Base-by-base conservation (phyloP, 2,888 invertebrate genomes). In the Epiblema foenella region DNA sequence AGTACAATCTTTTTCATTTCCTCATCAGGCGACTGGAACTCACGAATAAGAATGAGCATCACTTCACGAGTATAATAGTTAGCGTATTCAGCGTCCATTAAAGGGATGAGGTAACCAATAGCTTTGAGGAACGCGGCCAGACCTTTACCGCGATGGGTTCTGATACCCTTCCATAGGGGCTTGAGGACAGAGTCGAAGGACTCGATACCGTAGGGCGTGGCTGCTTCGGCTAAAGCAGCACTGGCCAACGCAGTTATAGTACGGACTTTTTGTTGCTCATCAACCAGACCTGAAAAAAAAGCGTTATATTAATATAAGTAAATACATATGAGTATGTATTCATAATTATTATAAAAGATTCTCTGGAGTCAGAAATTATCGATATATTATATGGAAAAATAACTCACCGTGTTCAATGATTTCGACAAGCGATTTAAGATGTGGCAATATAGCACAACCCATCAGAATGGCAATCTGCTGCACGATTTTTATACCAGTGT, bases 1-100 rank as follows among this genome's bases (percentile, higher is more conserved):
- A 99, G 94, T 0, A 99, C 99, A 93, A 99, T 99, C 88, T 99
- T 99, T 90, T 99, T 99, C 99, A 99, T 99, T 95, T 99, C 99
- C 89, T 99, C 99, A 89, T 99, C 99, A 0, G 99, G 99, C 70
- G 99, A 99, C 91, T 99, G 99, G 90, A 99, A 99, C 94, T 99
- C 99, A 90, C 99, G 96, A 81, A 99, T 99, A 33, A 99, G 94
- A 89, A 99, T 99, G 42, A 94, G 84, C 99, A 99, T 99, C 87
- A 99, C 99, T 96, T 99, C 99, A 79, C 99, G 95, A 0, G 99
- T 99, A 86, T 99, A 99, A 89, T 99, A 99, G 90, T 99, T 99
- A 0, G 99, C 99, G 84, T 99, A 99, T 90, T 99, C 99, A 69
- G 99, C 99, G 85, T 99, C 99, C 99, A 99, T 99, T 74, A 99